These are phyloP conservation scores for Drosophila littoralis DNA, from an alignment of 1,140 invertebrate species.

Conservation along the genomic window DNA sequence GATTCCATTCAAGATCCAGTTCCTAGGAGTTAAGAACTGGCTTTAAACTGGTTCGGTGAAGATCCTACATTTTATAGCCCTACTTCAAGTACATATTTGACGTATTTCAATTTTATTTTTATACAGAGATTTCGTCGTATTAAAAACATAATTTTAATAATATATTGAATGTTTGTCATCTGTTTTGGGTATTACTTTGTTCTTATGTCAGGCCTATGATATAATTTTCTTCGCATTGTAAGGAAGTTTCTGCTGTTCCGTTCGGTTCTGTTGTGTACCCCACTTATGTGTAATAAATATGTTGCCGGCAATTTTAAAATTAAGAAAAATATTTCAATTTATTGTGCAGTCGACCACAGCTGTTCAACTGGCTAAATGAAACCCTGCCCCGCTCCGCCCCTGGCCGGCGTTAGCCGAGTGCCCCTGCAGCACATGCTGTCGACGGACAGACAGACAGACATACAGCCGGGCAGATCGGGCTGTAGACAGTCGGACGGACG, in stretches of 20 bases:
- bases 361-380: slow-evolving; percentile 55
- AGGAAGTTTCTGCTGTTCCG: neutral
- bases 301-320: slow-evolving; percentile 69
- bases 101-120: too few species aligned
- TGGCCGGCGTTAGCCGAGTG: neutral
- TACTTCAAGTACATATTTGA: too few species aligned
- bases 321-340: slow-evolving; percentile 69
- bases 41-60: too few species aligned
- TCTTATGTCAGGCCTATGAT: neutral
- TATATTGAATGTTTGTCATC: too few species aligned
- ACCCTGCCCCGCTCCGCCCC: neutral
- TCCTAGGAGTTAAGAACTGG: too few species aligned
- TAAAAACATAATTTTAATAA: too few species aligned
- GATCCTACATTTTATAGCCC: too few species aligned
- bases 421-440: slow-evolving; percentile 47
- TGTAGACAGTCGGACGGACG: slow-evolving; percentile 34
- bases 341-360: slow-evolving; percentile 35
- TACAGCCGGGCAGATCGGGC: slow-evolving; percentile 6
- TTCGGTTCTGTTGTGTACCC: neutral
- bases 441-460: slow-evolving; percentile 54
- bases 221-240: neutral
- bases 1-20: too few species aligned
- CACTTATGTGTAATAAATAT: slow-evolving; percentile 64
- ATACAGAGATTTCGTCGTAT: too few species aligned
- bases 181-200: too few species aligned